Base-by-base conservation (phyloP, 2,113 vertebrate species). In the Calidris pygmaea region DNA sequence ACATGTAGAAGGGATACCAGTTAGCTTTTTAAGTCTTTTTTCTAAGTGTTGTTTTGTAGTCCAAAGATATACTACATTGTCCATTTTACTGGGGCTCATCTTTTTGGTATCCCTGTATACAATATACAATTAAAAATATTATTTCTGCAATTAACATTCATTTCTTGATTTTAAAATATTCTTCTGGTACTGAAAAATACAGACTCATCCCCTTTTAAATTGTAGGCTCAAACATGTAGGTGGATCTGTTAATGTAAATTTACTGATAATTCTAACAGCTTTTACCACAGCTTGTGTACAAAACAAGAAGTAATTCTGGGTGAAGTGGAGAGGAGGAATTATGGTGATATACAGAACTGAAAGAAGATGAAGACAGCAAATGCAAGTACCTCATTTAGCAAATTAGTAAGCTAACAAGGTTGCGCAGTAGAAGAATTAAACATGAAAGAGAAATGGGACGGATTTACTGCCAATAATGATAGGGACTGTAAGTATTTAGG, bases 61-160 rank as follows among this genome's bases (percentile, higher is more conserved):
- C 9, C 2, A 39, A 63, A 71, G 80, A n/a, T 56, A 7, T 10
- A 32, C 19, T 9, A 90, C 19, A 10, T 22, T 93, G 48, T 96
- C 70, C 24, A 26, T 18, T 84, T 89, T 82, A 60, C 32, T 66
- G 34, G 14, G 2, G 63, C 45, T 80, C 70, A 85, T 5, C 53
- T 63, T 97, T 72, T 94, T 91, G 13, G 10, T 55, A 84, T 47
- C 59, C 65, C 95, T 97, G 78, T 62, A 87, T 21, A 88, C 5
- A 77, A 93, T 30, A 81, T 3, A 78, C 3, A 37, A 59, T 56
- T 50, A 23, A 72, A 68, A 70, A 29, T 30, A 63, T 26, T 68
- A 29, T n/a, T 75, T 68, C 22, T 74, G 18, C 55, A 50, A 70
- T 37, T 58, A 66, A 73, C 26, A 70, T 23, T 37, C 6, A 34